Evolutionary conservation across 2,113 vertebrate species (phyloP), one percentile per base, ranked within the genome.

Genomic region (Zapus hudsonius): DNA sequence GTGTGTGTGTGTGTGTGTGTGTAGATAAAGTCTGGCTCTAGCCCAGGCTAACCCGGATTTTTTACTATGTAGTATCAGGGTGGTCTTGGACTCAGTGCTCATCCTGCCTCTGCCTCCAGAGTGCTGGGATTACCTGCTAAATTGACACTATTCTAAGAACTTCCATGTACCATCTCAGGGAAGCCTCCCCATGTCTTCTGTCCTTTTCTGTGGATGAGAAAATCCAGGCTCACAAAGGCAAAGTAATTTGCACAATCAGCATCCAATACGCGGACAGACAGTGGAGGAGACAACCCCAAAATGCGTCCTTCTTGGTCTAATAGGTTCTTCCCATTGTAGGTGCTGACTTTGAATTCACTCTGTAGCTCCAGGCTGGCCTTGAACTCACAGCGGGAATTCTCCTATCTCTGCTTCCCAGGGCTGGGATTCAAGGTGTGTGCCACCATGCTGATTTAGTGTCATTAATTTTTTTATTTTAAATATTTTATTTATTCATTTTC

Each of bases 161-260:
- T 29, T 63, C 16, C 3, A 40, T 44, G 63, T 11, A 57, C 72
- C 42, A 15, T 38, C 40, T 78, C 57, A 7, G 0, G 29, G 5
- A 79, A 72, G 33, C 67, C 80, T 84, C 55, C 64, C 40, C n/a
- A 25, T 5, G 11, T 66, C 76, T 57, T 40, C 27, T 40, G 2
- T 61, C 33, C 10, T 40, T 29, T 52, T 78, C 79, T 79, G 76
- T 23, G 79, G 85, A 22, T 79, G 57, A 93, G 19, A 88, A 38
- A 92, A 88, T 63, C 29, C 31, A 89, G 52, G 57, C 38, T 78
- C 31, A 40, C 27, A 42, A n/a, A 70, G 38, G 55, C n/a, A 42
- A 10, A 52, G 52, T 52, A 52, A 84, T 22, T 66, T 36, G 1
- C 25, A 72, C 42, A 78, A 33, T 83, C 38, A 47, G 5, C 31